Conservation (phyloP, 1,140 invertebrate species). For the Dendrolimus punctatus region DNA sequence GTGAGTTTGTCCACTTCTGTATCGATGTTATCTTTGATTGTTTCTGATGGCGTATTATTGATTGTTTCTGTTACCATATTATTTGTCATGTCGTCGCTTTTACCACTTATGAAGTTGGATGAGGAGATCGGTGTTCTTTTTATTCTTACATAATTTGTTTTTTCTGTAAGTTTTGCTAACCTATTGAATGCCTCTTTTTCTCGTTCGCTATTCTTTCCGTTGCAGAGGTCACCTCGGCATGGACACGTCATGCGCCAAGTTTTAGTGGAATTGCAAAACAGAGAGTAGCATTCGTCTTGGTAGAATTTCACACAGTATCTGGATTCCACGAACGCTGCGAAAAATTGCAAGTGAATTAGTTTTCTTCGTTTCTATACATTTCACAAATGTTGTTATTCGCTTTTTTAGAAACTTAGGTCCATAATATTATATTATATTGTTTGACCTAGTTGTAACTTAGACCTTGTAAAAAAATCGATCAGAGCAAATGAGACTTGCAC, state of each 20-base stretch:
- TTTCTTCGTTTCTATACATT: too few species aligned
- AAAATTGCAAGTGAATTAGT: slow-evolving; percentile 3
- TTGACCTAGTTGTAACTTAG: too few species aligned
- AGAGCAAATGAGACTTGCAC: too few species aligned
- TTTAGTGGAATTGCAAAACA: slow-evolving; percentile 67
- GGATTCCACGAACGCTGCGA: slow-evolving; percentile 56
- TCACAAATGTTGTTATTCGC: too few species aligned
- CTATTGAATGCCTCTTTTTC: slow-evolving; percentile 42
- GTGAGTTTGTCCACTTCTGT: not conserved
- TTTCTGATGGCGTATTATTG: too few species aligned
- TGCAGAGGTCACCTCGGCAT: slow-evolving; percentile 70
- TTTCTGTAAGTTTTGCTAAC: slow-evolving; percentile 27
- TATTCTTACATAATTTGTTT: slow-evolving; percentile 24
- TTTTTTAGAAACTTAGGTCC: too few species aligned
- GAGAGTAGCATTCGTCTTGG: slow-evolving; percentile 60
- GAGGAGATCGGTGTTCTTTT: slow-evolving; percentile 23
- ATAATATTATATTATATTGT: too few species aligned
- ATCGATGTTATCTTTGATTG: not conserved
- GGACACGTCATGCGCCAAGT: slow-evolving; percentile 68
- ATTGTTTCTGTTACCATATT: too few species aligned
- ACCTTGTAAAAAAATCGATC: too few species aligned
- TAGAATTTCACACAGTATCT: slow-evolving; percentile 61
- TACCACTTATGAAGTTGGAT: slow-evolving; percentile 2
- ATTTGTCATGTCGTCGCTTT: too few species aligned
- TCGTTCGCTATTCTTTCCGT: slow-evolving; percentile 51